Percentiles rank a stretch among this genome's conserved stretches.
These are phyloP conservation scores for Drosophila lacteicornis DNA, from an alignment of 1,140 invertebrate species.

Conservation along the genomic window DNA sequence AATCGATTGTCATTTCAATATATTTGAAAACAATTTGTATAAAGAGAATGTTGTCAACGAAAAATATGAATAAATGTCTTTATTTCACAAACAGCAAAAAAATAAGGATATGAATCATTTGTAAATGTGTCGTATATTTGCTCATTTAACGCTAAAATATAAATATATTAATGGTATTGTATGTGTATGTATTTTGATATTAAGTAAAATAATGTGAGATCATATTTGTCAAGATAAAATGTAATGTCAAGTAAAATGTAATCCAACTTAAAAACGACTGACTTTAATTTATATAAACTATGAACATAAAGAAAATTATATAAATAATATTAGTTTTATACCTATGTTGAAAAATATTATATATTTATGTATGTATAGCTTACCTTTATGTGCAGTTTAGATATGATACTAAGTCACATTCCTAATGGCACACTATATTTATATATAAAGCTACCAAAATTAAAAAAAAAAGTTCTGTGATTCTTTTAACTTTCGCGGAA, in stretches of 20 bases:
- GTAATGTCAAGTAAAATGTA: conserved; percentile 53
- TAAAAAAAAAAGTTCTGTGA: conserved; percentile 13
- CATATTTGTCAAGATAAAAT: conserved; percentile 48
- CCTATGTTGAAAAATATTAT: conserved; percentile 10
- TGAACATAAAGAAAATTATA: conserved; percentile 45
- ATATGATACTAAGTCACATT: conserved; percentile 37
- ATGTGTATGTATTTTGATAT: conserved; percentile 51
- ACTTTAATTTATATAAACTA: conserved; percentile 58
- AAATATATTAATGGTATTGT: conserved; percentile 39
- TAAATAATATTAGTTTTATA: conserved; percentile 26
- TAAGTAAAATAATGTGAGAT: conserved; percentile 45
- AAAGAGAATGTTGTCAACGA: not conserved
- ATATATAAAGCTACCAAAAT: not conserved
- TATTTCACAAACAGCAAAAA: conserved; percentile 7
- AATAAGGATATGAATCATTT: conserved; percentile 14
- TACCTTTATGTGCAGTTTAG: conserved; percentile 26
- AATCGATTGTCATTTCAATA: not conserved
- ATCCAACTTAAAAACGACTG: conserved; percentile 68
- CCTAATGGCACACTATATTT: conserved; percentile 6
- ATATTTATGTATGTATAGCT: conserved; percentile 11
- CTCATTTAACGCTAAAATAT: conserved; percentile 41
- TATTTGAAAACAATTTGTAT: not conserved
- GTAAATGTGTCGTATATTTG: conserved; percentile 50
- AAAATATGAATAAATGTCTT: not conserved
- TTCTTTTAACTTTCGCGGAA: conserved; percentile 2